phyloP scores from a whole-genome alignment of 2,113 vertebrate species.

The Corvus cornix region DNA sequence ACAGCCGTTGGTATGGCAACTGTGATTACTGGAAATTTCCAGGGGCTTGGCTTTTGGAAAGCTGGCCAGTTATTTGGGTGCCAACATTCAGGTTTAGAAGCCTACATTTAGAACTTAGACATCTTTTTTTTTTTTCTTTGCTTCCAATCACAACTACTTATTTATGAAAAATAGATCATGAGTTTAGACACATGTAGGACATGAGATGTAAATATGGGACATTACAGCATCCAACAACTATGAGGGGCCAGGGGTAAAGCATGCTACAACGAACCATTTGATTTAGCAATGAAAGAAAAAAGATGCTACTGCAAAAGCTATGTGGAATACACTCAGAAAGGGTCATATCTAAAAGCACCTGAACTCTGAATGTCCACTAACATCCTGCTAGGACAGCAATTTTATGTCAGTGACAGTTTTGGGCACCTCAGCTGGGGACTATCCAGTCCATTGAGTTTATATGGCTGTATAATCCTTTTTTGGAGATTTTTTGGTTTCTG shows the following conservation, averaged over 20 bases:
- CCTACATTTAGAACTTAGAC: constrained; percentile 5
- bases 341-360: not conserved
- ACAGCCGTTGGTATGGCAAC: constrained; percentile 61
- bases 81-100: constrained; percentile 31
- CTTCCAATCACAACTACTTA: not conserved
- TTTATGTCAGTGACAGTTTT: not conserved
- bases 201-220: not conserved
- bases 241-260: not conserved
- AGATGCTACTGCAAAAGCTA: not conserved
- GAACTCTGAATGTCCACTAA: not conserved
- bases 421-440: not conserved
- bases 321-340: not conserved
- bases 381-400: not conserved
- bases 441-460: not conserved
- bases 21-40: constrained; percentile 64
- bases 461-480: not conserved
- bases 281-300: not conserved
- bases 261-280: not conserved
- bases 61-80: constrained; percentile 37
- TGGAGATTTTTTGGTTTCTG: not conserved
- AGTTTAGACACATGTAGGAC: constrained; percentile 3
- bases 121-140: not conserved
- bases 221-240: not conserved
- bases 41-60: constrained; percentile 56
- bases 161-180: not conserved